Percentiles rank a stretch among this genome's conserved stretches.
phyloP scores from a whole-genome alignment of 2,797 vertebrate species.

The Rhadinocentrus ornatus region DNA sequence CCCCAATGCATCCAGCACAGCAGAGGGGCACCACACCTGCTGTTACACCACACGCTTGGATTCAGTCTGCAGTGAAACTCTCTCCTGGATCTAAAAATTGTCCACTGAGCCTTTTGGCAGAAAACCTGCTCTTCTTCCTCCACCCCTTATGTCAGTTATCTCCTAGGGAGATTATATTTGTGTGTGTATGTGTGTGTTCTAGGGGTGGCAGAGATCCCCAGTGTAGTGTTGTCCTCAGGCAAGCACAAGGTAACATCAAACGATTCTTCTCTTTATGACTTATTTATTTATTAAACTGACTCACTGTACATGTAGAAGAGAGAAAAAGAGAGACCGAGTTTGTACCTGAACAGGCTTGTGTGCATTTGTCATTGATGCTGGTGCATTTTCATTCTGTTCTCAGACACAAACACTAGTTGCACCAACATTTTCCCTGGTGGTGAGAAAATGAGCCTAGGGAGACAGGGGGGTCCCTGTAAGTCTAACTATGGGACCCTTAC shows the following conservation, averaged over 20 bases:
- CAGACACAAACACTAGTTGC: slow-evolving; percentile 52
- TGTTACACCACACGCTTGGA: slow-evolving; percentile 13
- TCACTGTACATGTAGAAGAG: slow-evolving; percentile 28
- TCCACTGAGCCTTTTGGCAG: slow-evolving; percentile 34
- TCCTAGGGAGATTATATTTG: slow-evolving; percentile 48
- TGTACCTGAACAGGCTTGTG: slow-evolving; percentile 48
- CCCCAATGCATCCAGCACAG: neutral
- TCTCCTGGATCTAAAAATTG: slow-evolving; percentile 38
- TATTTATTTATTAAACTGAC: slow-evolving; percentile 74
- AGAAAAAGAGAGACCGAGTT: slow-evolving; percentile 37
- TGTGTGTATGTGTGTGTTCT: slow-evolving; percentile 33
- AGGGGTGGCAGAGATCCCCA: slow-evolving; percentile 65
- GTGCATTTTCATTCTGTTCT: slow-evolving; percentile 64
- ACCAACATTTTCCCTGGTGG: slow-evolving; percentile 49
- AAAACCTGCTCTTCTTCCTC: slow-evolving; percentile 49
- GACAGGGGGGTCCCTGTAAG: slow-evolving; percentile 47
- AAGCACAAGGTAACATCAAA: slow-evolving; percentile 82
- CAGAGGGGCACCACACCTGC: slow-evolving; percentile 15
- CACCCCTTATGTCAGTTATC: slow-evolving; percentile 44
- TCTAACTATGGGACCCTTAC: slow-evolving; percentile 49
- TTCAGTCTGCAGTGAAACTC: slow-evolving; percentile 25
- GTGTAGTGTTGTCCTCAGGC: slow-evolving; percentile 81
- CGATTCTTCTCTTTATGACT: slow-evolving; percentile 76
- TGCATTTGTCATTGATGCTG: slow-evolving; percentile 61
- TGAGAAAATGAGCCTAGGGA: slow-evolving; percentile 48